Evolutionary conservation across 2,888 invertebrate genomes (phyloP).

Genomic region (Nephrotoma appendiculata): DNA sequence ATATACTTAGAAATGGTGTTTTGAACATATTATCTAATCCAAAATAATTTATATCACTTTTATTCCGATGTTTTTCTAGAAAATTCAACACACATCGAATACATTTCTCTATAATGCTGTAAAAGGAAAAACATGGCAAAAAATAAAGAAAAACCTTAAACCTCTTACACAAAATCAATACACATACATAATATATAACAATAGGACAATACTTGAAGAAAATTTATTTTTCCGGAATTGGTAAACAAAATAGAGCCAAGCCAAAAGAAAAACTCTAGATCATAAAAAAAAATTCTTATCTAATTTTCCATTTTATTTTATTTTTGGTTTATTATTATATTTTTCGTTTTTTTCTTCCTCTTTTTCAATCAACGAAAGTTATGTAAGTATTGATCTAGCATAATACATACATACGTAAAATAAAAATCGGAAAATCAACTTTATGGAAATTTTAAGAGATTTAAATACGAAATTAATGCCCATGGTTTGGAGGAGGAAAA

Average conservation of each 20-base stretch:
- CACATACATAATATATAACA: background rate
- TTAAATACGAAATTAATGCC: background rate
- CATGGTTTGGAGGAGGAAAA: background rate
- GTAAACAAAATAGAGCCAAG: background rate
- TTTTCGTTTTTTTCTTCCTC: background rate
- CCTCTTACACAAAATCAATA: background rate
- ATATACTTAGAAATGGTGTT: background rate
- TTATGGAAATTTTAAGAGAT: background rate
- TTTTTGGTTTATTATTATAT: background rate
- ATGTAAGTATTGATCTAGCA: background rate
- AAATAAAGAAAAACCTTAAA: background rate
- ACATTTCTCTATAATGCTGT: background rate
- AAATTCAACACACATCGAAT: background rate
- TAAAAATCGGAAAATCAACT: background rate
- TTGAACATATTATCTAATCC: background rate
- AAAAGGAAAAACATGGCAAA: background rate
- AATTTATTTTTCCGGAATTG: background rate
- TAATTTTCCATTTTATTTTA: background rate
- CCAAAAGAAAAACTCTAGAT: background rate
- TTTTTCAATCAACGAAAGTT: background rate
- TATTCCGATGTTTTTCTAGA: background rate
- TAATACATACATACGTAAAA: background rate
- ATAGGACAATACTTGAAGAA: background rate
- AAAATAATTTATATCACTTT: background rate
- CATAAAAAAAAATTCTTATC: background rate